Base-by-base conservation (phyloP, 1,140 invertebrate genomes). In the Daktulosphaira vitifoliae region DNA sequence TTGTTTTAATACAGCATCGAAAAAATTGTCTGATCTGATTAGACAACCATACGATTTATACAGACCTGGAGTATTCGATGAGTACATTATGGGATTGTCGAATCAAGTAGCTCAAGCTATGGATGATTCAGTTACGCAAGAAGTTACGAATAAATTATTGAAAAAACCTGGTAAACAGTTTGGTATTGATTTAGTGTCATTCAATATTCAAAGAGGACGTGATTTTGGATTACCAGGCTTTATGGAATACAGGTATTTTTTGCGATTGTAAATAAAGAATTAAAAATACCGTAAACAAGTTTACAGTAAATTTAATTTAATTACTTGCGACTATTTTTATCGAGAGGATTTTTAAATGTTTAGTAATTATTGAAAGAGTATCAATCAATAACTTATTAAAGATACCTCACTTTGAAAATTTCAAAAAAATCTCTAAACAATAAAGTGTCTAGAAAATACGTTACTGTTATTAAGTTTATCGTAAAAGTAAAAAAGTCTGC, bases 71-170 rank as follows among this genome's bases (percentile, higher is more conserved):
- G 87, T 92, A 23, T 77, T 93, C 7, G 92, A 96, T 71, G 89
- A 92, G 74, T 95, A 93, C 72, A 82, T 94, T 15, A 90, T 95
- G 87, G 91, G 91, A 33, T 74, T 95, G 48, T 88, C 91, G 84
- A 95, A 96, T 75, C 91, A 96, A 79, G 88, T 94, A 23, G 90
- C 91, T 11, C 90, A 94, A 76, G 90, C 91, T 72, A 93, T 94
- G 89, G 92, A 96, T 71, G 89, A 93, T 73, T 90, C 90, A 0
- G 89, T 96, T 65, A 93, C 91, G 0, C 89, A 92, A 77, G 89
- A 94, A 78, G 76, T 94, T 8, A 92, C 90, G 1, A 89, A 92
- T 72, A 89, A 89, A 73, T 76, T 94, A 0, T 92, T 94, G 70
- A 88, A 92, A 78, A 71, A 72, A 46, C 84, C 82, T 49, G 91